Base-by-base conservation (phyloP, 1,140 invertebrate species). In the Marisa cornuarietis region DNA sequence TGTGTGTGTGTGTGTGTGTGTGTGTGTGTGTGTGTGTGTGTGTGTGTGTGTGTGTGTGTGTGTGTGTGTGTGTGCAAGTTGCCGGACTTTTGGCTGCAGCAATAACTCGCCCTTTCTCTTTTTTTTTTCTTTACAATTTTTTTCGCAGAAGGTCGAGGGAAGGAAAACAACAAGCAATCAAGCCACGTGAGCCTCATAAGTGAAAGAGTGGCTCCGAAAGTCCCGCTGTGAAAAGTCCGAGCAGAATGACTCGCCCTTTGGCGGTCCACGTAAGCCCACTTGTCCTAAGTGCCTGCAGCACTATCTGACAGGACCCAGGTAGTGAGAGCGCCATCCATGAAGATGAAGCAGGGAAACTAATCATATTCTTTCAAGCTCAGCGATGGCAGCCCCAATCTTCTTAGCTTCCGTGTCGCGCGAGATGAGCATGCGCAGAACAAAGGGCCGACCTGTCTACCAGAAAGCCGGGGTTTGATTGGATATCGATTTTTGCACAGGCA, bases 381-480 rank as follows among this genome's bases (percentile, higher is more conserved):
- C 65, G 13, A 13, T 11, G 65, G n/a, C n/a, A 31, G n/a, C 26
- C 65, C 65, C 22, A 68, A 24, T 11, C 26, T 68, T 31, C 26
- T 68, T 24, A 68, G 62, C 26, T 31, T 31, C 65, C n/a, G 22
- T n/a, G 65, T 68, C 65, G 65, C 65, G 13, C 26, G 65, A n/a
- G 65, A 31, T n/a, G n/a, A n/a, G 22, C n/a, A 31, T 22, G 65
- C n/a, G 22, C 65, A 68, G 65, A 68, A 68, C 65, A 68, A 68
- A 68, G 65, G 65, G 6, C 65, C 65, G 65, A 68, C 65, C 65
- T 68, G 65, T 68, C 65, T 68, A 13, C 13, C n/a, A 68, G 26
- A 68, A n/a, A 24, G 26, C 65, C n/a, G 65, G n/a, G 26, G 3
- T 31, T 24, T 68, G 65, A 68, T 68, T 68, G 65, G 65, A 24